Evolutionary conservation across 1,140 invertebrate genomes (phyloP).

Genomic region (Callitettix versicolor): DNA sequence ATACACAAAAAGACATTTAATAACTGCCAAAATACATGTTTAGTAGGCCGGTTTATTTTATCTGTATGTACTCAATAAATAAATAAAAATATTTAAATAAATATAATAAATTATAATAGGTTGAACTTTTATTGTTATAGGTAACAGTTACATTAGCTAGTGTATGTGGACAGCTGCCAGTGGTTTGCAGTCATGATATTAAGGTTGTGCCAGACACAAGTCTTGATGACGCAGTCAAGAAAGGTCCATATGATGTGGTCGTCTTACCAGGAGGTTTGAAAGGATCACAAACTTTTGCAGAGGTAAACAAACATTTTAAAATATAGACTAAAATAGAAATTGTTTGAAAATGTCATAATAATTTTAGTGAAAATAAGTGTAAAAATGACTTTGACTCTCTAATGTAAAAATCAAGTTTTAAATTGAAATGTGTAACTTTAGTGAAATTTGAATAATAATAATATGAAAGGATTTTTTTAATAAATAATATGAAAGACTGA

Average conservation of each 20-base stretch:
- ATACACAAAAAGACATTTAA: background rate
- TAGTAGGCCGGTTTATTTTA: too few relatives aligned
- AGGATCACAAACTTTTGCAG: conserved; percentile 67
- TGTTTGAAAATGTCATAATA: too few relatives aligned
- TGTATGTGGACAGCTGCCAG: conserved; percentile 46
- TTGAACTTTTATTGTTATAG: conserved; percentile 36
- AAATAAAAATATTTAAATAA: background rate
- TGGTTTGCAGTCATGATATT: conserved; percentile 74
- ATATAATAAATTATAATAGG: background rate
- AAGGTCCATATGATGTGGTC: conserved; percentile 58
- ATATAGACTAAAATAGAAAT: too few relatives aligned
- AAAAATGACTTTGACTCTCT: too few relatives aligned
- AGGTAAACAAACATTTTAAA: too few relatives aligned
- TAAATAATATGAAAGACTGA: too few relatives aligned
- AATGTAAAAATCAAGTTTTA: too few relatives aligned
- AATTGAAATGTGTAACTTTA: too few relatives aligned
- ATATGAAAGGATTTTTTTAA: too few relatives aligned
- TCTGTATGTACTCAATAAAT: background rate
- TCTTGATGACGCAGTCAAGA: conserved; percentile 44
- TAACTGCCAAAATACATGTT: background rate
- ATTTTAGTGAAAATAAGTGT: too few relatives aligned
- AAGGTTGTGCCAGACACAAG: conserved; percentile 67
- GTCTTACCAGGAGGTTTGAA: conserved; percentile 89
- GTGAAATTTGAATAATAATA: too few relatives aligned
- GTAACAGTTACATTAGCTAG: conserved; percentile 77